Conservation (phyloP, 2,113 vertebrate genomes). For the Cichladusa arquata region DNA sequence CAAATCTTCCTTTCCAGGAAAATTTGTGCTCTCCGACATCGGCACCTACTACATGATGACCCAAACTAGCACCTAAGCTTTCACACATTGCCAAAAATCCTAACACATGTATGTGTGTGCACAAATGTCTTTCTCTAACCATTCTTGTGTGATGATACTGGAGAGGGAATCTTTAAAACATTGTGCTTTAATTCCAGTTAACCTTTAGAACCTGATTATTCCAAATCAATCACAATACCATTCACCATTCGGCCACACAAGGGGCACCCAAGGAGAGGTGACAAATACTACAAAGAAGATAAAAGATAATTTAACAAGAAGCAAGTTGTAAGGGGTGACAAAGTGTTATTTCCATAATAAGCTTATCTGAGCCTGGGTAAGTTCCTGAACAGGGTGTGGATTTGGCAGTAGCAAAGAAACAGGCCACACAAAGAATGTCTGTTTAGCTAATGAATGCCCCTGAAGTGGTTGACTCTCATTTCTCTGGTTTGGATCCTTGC, state of each 20-base stretch:
- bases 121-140: not conserved
- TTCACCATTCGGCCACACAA: conserved; percentile 40
- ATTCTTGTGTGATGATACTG: not conserved
- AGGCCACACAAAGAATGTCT: conserved; percentile 81
- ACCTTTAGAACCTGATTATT: conserved; percentile 1
- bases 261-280: conserved; percentile 68
- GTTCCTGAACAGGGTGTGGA: conserved; percentile 81
- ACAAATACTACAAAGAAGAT: conserved; percentile 79
- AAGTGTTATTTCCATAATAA: conserved; percentile 85
- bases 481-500: conserved; percentile 84
- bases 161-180: not conserved
- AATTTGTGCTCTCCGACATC: not conserved
- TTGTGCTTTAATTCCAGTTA: not conserved
- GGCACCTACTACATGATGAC: not conserved
- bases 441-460: conserved; percentile 78
- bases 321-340: conserved; percentile 77
- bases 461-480: conserved; percentile 80
- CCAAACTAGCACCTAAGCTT: not conserved
- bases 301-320: conserved; percentile 84
- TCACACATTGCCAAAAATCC: not conserved
- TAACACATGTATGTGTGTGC: not conserved
- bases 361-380: conserved; percentile 77
- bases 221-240: conserved; percentile 15
- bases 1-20: not conserved
- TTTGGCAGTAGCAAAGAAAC: conserved; percentile 79